Conservation (phyloP, 2,888 invertebrate genomes). For the Gari tellinella region DNA sequence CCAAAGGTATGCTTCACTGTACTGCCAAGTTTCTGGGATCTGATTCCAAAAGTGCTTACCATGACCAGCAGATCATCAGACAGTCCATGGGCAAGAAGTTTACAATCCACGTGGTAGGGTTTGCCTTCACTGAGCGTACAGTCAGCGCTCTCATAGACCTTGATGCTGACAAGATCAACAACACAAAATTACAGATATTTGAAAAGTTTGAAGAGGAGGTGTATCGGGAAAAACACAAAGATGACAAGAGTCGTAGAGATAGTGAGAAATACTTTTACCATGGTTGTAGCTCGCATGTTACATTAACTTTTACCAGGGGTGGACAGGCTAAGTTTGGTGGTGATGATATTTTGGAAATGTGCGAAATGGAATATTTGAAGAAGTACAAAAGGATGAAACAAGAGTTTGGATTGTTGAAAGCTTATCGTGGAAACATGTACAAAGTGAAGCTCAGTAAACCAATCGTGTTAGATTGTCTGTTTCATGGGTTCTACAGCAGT, state of each 20-base stretch:
- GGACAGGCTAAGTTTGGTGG: conserved; percentile 55
- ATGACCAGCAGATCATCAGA: conserved; percentile 62
- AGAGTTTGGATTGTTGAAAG: conserved; percentile 23
- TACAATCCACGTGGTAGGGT: conserved; percentile 73
- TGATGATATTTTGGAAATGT: conserved; percentile 52
- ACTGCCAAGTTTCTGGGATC: conserved; percentile 78
- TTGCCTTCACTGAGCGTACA: conserved; percentile 79
- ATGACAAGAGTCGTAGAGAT: conserved; percentile 9
- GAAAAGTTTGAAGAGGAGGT: conserved; percentile 69
- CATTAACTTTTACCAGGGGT: conserved; percentile 63
- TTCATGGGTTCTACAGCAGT: conserved; percentile 48
- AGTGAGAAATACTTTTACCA: conserved; percentile 18
- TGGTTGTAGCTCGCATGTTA: conserved; percentile 73
- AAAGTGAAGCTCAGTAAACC: conserved; percentile 29
- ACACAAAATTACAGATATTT: conserved; percentile 74
- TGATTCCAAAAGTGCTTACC: conserved; percentile 67
- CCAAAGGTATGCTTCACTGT: conserved; percentile 72
- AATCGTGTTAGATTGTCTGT: conserved; percentile 31
- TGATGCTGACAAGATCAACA: conserved; percentile 19
- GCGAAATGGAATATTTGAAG: conserved; percentile 36
- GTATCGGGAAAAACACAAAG: conserved; percentile 35
- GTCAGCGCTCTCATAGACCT: conserved; percentile 81
- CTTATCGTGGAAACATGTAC: conserved; percentile 35
- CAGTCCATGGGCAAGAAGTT: conserved; percentile 72
- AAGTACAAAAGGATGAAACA: conserved; percentile 1